Percentiles rank a stretch among this genome's conserved stretches.
phyloP scores from a whole-genome alignment of 2,113 vertebrate species.

The Elachura formosa region DNA sequence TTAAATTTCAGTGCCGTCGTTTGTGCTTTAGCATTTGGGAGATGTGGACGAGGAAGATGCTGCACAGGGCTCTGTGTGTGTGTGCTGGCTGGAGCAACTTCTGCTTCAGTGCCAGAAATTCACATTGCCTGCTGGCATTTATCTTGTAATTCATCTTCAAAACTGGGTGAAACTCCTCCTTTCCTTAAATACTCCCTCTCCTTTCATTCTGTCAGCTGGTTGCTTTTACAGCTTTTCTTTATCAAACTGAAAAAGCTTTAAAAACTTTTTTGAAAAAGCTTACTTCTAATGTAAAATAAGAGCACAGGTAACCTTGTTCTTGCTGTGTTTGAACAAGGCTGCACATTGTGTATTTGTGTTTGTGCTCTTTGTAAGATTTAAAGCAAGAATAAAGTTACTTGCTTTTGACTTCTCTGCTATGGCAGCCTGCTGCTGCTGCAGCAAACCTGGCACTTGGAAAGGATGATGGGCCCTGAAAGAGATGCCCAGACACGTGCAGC shows the following conservation, averaged over 20 bases:
- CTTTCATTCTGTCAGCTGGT: background rate
- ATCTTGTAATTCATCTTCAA: background rate
- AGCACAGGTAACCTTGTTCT: background rate
- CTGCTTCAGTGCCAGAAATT: background rate
- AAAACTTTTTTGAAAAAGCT: background rate
- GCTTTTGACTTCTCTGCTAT: background rate
- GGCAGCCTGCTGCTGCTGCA: background rate
- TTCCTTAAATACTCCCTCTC: background rate
- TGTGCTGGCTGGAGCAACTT: background rate
- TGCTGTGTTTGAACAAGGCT: background rate
- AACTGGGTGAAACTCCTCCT: background rate
- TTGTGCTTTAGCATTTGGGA: background rate
- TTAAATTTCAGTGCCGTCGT: background rate
- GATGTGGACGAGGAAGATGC: background rate
- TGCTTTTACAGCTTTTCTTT: background rate
- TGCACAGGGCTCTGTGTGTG: fast-evolving
- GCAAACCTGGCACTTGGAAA: background rate
- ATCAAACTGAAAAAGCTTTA: background rate
- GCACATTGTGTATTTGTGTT: background rate
- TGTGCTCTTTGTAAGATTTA: background rate
- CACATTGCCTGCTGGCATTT: background rate
- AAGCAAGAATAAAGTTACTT: background rate
- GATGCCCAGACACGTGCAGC: background rate
- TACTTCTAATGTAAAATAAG: background rate
- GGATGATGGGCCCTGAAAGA: background rate